These are phyloP conservation scores for Rhodinocichla rosea DNA, from an alignment of 2,113 vertebrate species.

Conservation along the genomic window DNA sequence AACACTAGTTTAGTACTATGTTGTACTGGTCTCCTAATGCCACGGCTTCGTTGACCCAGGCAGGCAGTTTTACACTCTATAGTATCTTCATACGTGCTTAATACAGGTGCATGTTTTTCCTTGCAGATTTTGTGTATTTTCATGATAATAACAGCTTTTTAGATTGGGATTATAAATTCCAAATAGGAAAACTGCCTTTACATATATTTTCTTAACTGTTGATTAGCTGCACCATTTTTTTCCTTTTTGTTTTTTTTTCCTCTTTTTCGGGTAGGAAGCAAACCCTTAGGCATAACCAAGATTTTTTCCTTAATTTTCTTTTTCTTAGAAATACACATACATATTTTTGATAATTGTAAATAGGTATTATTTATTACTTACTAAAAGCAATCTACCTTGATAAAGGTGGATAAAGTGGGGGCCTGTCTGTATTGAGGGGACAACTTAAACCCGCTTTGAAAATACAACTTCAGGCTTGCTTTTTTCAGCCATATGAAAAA, in stretches of 20 bases:
- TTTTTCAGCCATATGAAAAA: conserved; percentile 63
- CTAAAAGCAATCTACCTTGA: background rate
- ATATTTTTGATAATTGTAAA: background rate
- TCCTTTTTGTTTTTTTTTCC: too few species aligned
- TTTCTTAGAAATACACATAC: background rate
- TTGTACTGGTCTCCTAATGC: background rate
- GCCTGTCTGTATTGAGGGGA: background rate
- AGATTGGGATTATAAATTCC: background rate
- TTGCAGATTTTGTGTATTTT: background rate
- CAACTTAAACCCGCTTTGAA: conserved; percentile 16
- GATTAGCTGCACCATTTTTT: background rate
- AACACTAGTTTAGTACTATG: background rate
- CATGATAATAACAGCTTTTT: background rate
- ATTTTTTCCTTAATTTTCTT: background rate
- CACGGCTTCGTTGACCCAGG: background rate
- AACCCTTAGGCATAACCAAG: background rate
- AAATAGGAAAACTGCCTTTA: background rate
- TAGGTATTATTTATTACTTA: background rate
- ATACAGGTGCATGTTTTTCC: background rate
- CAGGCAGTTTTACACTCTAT: background rate
- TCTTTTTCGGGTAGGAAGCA: background rate
- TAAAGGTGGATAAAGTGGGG: background rate
- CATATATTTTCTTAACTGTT: background rate
- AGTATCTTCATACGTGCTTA: background rate
- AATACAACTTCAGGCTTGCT: conserved; percentile 16